Percentiles rank a stretch among this genome's conserved stretches.
Evolutionary conservation across 2,113 vertebrate species (phyloP).

Genomic region (Datnioides undecimradiatus): DNA sequence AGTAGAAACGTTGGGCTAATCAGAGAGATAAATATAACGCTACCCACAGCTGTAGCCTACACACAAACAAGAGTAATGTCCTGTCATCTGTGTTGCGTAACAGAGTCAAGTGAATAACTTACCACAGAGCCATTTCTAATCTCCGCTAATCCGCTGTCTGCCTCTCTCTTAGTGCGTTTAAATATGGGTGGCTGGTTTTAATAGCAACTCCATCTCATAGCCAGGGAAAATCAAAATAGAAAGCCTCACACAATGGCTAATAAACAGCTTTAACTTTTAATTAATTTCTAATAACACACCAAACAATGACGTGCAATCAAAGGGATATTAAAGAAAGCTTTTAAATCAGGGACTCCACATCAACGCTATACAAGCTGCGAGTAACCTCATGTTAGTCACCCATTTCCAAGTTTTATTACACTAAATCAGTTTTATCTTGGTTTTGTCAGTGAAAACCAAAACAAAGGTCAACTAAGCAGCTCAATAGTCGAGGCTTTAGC

Average conservation of each 20-base stretch:
- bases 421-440: background rate
- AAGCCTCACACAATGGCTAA: slow-evolving; percentile 25
- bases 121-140: slow-evolving; percentile 78
- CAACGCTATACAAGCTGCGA: background rate
- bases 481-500: background rate
- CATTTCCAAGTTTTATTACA: background rate
- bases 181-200: slow-evolving; percentile 67
- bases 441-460: background rate
- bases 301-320: slow-evolving; percentile 14
- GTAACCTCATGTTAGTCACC: background rate
- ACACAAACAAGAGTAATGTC: slow-evolving; percentile 66
- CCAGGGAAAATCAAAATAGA: slow-evolving; percentile 45
- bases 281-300: slow-evolving; percentile 3
- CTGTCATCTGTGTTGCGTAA: slow-evolving; percentile 77
- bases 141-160: slow-evolving; percentile 74
- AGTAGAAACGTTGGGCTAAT: slow-evolving; percentile 42
- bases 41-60: slow-evolving; percentile 49
- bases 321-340: background rate
- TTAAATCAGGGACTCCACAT: background rate
- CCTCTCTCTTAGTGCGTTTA: slow-evolving; percentile 61
- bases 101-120: slow-evolving; percentile 79
- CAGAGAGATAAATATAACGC: slow-evolving; percentile 53
- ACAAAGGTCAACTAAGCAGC: background rate
- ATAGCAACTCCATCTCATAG: slow-evolving; percentile 37
- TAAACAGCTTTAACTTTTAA: background rate